Base-by-base conservation (phyloP, 2,888 invertebrate species). In the Craniophora ligustri region DNA sequence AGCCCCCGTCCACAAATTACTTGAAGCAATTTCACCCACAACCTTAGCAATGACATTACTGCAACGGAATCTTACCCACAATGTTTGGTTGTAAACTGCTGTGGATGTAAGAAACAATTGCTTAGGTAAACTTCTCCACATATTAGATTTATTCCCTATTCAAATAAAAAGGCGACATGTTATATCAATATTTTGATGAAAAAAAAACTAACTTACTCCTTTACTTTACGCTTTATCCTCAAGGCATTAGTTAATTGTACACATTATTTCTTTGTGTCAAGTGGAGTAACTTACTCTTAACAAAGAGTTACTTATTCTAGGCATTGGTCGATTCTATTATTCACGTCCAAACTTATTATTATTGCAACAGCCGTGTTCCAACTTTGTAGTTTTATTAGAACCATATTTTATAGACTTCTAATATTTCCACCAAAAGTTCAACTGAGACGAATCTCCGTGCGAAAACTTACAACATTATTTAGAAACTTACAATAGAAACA, bases 11-110 rank as follows among this genome's bases (percentile, higher is more conserved):
- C 72, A 82, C 88, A 91, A 92, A 91, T 92, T 88, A 88, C 87
- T 82, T 85, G 81, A 86, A 91, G 87, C 89, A 91, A 92, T 92
- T 89, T 85, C 81, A 80, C 82, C 85, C 85, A 84, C 86, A 88
- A 89, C 87, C 87, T 87, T 85, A 82, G 87, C 85, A 87, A 88
- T 82, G 86, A 86, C 85, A 88, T 88, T 88, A 88, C 81, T 85
- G 84, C 86, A 82, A 71, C 71, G 87, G 85, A 85, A 87, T 89
- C 82, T 84, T 82, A 77, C 81, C 84, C 83, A 76, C 80, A 72
- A 77, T 78, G 78, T 82, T 84, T 76, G 75, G 74, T 70, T 82
- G 76, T 75, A 80, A 84, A 84, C 75, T 83, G 75, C 76, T 61
- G 38, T 35, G 46, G 69, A 86, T 65, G 21, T 74, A 76, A 48